Conservation (phyloP, 2,113 vertebrate genomes). For the Phrynocephalus versicolor region DNA sequence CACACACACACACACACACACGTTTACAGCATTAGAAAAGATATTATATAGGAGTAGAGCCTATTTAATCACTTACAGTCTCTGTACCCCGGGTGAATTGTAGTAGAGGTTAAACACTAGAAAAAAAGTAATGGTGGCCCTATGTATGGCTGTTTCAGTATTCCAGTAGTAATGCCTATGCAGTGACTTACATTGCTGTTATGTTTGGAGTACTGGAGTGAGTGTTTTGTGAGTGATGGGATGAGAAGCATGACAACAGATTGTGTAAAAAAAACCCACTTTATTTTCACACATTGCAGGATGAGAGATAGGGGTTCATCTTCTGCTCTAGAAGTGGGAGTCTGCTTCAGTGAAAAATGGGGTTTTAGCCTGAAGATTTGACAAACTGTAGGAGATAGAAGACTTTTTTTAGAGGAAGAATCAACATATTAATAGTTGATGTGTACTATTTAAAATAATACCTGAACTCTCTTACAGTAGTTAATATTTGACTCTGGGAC, state of each 20-base stretch:
- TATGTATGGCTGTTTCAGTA: too few species aligned
- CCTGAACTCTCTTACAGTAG: background rate
- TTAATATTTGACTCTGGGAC: background rate
- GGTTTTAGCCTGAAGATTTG: background rate
- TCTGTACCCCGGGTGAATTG: too few species aligned
- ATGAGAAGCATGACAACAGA: background rate
- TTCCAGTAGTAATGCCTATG: background rate
- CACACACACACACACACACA: too few species aligned
- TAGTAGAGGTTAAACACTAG: too few species aligned
- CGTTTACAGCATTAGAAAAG: too few species aligned
- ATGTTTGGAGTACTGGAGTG: background rate
- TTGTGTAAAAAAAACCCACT: background rate
- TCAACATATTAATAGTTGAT: background rate
- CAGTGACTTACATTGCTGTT: background rate
- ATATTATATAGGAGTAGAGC: too few species aligned
- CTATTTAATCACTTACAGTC: too few species aligned
- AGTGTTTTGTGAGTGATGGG: background rate
- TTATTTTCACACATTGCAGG: background rate
- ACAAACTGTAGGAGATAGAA: background rate
- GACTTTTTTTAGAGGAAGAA: background rate
- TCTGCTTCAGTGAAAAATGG: background rate
- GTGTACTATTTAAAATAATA: background rate
- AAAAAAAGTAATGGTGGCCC: too few species aligned
- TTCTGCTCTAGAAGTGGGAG: background rate
- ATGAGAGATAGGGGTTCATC: background rate